Evolutionary conservation across 2,888 invertebrate species (phyloP), one percentile per base, ranked within the genome.

Genomic region (Chrysolina haemoptera): DNA sequence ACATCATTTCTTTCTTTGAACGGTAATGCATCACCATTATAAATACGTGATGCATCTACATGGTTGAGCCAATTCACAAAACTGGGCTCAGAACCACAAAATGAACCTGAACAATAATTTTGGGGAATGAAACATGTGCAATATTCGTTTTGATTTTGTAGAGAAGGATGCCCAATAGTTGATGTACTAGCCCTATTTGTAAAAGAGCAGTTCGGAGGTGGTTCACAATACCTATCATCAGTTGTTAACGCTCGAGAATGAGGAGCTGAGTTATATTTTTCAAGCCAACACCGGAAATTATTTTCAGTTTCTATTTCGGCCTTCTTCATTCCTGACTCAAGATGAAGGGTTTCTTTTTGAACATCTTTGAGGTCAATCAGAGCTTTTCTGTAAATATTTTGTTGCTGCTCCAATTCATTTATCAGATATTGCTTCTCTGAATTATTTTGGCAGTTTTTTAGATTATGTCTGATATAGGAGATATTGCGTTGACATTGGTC

Each of bases 401-500:
- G 86, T 71, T 86, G 84, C 5, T 78, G 75, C 65, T 82, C 78
- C 11, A 86, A 70, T 41, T 84, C 78, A n/a, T 69, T 70, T 14
- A 77, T 78, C 53, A 85, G 73, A 22, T 55, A 22, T 43, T 79
- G 68, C 75, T 79, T 80, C 9, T 70, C 65, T 16, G 62, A 16
- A 62, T 78, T 68, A 41, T 65, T 67, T 9, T 62, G 41, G 16
- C 71, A 70, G 6, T 48, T 22, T 18, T 78, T 79, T 62, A 86
- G 59, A 75, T 82, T 81, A 63, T 78, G 76, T 76, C 79, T 82
- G 6, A 85, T 80, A 22, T 76, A 75, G 10, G 80, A 77, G 68
- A 87, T 87, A 71, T 85, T 85, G 62, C 78, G 80, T 70, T 87
- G 84, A 53, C 85, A 86, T 59, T 82, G 76, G 64, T 84, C 83